These are phyloP conservation scores for Hydrochoerus hydrochaeris DNA, from an alignment of 2,113 vertebrate species.

Conservation along the genomic window DNA sequence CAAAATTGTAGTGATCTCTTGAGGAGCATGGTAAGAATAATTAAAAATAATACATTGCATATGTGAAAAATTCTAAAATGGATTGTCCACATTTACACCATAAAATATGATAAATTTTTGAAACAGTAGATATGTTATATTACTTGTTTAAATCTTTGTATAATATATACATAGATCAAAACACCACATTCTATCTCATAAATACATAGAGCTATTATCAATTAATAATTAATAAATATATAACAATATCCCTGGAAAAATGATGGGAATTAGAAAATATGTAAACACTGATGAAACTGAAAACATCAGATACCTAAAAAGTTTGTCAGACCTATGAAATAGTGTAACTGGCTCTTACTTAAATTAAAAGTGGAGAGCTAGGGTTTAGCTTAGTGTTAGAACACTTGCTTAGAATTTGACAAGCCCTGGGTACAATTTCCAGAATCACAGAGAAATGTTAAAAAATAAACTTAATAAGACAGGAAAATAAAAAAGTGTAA, in stretches of 20 bases:
- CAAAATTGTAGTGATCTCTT: not conserved
- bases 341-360: not conserved
- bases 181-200: not conserved
- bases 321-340: not conserved
- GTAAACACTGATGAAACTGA: not conserved
- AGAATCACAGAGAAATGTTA: not conserved
- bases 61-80: not conserved
- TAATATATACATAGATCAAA: not conserved
- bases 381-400: not conserved
- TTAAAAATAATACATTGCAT: not conserved
- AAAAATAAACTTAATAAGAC: not conserved
- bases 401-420: not conserved
- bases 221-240: not conserved
- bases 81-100: not conserved
- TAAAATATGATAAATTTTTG: not conserved
- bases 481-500: not conserved
- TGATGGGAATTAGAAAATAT: not conserved
- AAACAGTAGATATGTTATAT: not conserved
- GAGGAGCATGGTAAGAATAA: not conserved
- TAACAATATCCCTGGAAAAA: not conserved
- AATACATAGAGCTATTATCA: not conserved
- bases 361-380: not conserved
- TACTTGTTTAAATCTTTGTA: not conserved
- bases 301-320: not conserved
- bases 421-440: not conserved